phyloP scores from a whole-genome alignment of 2,888 invertebrate species.

The Mythimna loreyi region DNA sequence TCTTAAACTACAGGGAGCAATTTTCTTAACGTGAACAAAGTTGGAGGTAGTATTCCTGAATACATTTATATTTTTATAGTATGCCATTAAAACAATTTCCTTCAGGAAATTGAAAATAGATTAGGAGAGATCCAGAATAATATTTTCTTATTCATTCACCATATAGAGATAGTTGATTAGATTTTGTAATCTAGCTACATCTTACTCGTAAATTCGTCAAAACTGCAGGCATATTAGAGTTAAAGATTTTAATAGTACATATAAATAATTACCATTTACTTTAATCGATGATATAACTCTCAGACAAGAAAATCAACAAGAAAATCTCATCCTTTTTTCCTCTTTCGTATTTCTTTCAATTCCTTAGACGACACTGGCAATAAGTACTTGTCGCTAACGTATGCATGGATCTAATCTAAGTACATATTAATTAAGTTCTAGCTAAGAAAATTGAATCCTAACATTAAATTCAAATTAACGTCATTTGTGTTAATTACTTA shows the following conservation, averaged over 20 bases:
- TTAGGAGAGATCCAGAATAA: constrained; percentile 19
- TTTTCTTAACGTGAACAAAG: too few relatives aligned
- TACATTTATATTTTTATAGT: constrained; percentile 31
- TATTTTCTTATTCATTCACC: constrained; percentile 36
- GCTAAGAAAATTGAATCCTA: constrained; percentile 17
- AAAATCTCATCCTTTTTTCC: constrained; percentile 21
- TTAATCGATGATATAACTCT: constrained; percentile 12
- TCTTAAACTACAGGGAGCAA: too few relatives aligned
- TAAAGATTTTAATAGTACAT: constrained; percentile 2
- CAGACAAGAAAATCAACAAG: too few relatives aligned
- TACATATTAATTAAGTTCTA: constrained; percentile 35
- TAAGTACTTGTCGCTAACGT: constrained; percentile 33
- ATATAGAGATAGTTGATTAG: constrained; percentile 22
- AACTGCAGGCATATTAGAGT: neutral
- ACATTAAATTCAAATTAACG: constrained; percentile 12
- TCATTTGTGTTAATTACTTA: constrained; percentile 12
- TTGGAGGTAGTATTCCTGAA: constrained; percentile 3
- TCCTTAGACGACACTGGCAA: constrained; percentile 11
- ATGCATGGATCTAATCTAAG: constrained; percentile 35
- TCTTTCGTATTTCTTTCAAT: constrained; percentile 12
- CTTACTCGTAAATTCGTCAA: constrained; percentile 4
- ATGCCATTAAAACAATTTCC: constrained; percentile 47
- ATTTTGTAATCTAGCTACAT: constrained; percentile 22
- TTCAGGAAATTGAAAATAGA: constrained; percentile 39
- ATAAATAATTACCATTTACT: constrained; percentile 17